These are phyloP conservation scores for Anseranas semipalmata DNA, from an alignment of 2,113 vertebrate genomes.

Conservation along the genomic window DNA sequence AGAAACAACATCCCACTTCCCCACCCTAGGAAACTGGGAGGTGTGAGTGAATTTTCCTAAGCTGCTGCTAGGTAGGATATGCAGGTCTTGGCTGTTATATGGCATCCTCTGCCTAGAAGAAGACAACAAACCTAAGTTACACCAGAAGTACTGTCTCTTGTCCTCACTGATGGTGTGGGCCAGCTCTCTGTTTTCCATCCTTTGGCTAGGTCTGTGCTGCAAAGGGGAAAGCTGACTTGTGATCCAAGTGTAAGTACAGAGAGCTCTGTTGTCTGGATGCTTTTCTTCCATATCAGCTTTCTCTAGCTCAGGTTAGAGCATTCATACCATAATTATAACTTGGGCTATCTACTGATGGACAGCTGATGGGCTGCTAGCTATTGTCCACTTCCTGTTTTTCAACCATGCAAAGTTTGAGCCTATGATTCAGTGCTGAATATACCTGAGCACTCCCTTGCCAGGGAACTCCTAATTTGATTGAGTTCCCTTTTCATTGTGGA, in stretches of 20 bases:
- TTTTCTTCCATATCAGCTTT: constrained; percentile 15
- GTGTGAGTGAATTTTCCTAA: constrained; percentile 25
- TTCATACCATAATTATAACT: background rate
- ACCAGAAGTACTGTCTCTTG: background rate
- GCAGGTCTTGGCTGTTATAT: constrained; percentile 8
- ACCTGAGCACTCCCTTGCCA: background rate
- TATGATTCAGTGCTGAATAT: background rate
- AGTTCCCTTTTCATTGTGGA: background rate
- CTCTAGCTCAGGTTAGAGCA: constrained; percentile 3
- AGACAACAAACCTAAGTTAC: background rate
- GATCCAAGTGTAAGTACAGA: constrained; percentile 46
- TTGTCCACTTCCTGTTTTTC: background rate
- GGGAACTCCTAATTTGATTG: background rate
- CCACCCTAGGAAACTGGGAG: constrained; percentile 9
- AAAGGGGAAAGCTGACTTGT: constrained; percentile 44
- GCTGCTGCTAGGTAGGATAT: background rate
- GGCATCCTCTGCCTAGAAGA: constrained; percentile 16
- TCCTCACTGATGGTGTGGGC: constrained; percentile 39
- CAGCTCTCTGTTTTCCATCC: constrained; percentile 48
- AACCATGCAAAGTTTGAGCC: background rate
- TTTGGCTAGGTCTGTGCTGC: constrained; percentile 44
- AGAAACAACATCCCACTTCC: background rate
- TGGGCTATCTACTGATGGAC: background rate
- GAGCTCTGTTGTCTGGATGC: background rate
- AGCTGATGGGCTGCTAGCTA: background rate